Conservation (phyloP, 2,797 vertebrate genomes). For the Gambelia wislizenii region DNA sequence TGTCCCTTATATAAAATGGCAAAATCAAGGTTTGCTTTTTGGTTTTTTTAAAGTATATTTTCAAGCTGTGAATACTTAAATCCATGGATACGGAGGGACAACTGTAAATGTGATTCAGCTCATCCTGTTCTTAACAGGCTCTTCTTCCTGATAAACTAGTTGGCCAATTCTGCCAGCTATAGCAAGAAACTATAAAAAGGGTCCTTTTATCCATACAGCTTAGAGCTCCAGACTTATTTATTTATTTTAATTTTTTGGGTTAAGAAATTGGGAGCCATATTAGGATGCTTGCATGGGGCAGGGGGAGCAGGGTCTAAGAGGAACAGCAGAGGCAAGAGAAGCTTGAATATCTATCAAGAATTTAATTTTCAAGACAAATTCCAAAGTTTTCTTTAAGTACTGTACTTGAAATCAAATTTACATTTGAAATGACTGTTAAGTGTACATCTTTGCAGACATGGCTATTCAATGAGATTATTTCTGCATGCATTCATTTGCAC, state of each 20-base stretch:
- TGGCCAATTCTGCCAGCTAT: background rate
- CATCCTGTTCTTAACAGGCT: too few species aligned
- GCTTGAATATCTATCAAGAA: background rate
- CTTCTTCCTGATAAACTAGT: background rate
- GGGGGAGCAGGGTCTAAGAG: too few species aligned
- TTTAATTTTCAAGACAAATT: background rate
- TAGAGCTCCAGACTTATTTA: background rate
- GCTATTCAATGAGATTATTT: background rate
- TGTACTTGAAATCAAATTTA: slow-evolving; percentile 1
- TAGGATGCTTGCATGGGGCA: background rate
- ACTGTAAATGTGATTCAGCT: background rate
- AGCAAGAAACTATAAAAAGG: background rate
- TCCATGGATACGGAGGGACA: too few species aligned
- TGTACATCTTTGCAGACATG: background rate
- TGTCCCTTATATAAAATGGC: too few species aligned
- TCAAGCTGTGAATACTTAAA: too few species aligned
- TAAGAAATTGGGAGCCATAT: background rate
- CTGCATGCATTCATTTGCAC: background rate
- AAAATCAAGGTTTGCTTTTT: too few species aligned
- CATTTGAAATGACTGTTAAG: background rate
- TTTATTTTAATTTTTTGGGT: too few species aligned
- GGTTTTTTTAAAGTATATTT: too few species aligned
- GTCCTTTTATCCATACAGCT: background rate
- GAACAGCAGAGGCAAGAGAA: background rate
- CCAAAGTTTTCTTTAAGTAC: background rate